Evolutionary conservation across 2,888 invertebrate genomes (phyloP), one percentile per base, ranked within the genome.

Genomic region (Apamea epomidion): DNA sequence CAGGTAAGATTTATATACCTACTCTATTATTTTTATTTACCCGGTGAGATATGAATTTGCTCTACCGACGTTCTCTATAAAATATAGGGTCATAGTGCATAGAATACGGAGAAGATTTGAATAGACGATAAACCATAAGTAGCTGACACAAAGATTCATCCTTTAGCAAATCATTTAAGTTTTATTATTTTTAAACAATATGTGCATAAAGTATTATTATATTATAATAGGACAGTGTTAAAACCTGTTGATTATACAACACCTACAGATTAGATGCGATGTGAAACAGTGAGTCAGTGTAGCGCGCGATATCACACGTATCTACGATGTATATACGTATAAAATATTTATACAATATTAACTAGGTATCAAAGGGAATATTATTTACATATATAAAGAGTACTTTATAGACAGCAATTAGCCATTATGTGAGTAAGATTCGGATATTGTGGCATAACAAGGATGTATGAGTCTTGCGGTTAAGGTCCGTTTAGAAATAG

Each of bases 271-370:
- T 76, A 81, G 48, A 72, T 70, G 68, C 42, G 65, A 77, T 73
- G 58, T 65, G 62, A 54, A 54, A 76, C 67, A 64, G 45, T 87
- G 88, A 87, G 68, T 87, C 88, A 86, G 71, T 80, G 58, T 54
- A 67, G 58, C 68, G 48, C 74, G 51, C 54, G 68, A 54, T 84
- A 81, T 69, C 72, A 48, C 62, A 75, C 67, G 29, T 54, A 64
- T 75, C 37, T 76, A 29, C 37, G 29, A 45, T 51, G 0, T 68
- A 54, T 54, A 21, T 14, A 51, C 14, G 0, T 51, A n/a, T 21
- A 16, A 16, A 4, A 65, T 25, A 25, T 54, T 7, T 37, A 7
- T 29, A 21, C 48, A 73, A 10, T 64, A 10, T 58, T 45, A 79
- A 45, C 25, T 69, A 29, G 14, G 37, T 83, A 84, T 82, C 68